Percentiles rank a stretch among this genome's conserved stretches.
phyloP scores from a whole-genome alignment of 2,888 invertebrate species.

The Dynastes tityus region DNA sequence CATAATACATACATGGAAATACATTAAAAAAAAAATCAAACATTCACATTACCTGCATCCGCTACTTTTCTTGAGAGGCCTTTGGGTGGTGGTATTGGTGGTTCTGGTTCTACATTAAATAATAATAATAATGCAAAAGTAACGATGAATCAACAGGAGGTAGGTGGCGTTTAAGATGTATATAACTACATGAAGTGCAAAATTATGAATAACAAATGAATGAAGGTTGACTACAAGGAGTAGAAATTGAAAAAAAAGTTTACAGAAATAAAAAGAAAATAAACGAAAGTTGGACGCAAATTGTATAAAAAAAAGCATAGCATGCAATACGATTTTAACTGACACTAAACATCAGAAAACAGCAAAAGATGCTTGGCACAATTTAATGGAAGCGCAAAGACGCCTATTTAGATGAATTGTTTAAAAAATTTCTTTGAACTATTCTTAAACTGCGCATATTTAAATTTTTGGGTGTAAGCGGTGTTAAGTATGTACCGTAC shows the following conservation, averaged over 20 bases:
- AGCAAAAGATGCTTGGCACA: too few relatives aligned
- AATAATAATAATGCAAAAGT: conserved; percentile 62
- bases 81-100: conserved; percentile 78
- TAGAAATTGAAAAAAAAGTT: too few relatives aligned
- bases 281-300: background rate
- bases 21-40: background rate
- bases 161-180: conserved; percentile 38
- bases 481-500: conserved; percentile 46
- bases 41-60: conserved; percentile 73
- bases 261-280: conserved; percentile 18
- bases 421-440: conserved; percentile 48
- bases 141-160: conserved; percentile 39
- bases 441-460: conserved; percentile 47
- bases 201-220: background rate
- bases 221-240: background rate
- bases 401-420: too few relatives aligned
- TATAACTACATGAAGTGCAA: conserved; percentile 42
- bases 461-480: conserved; percentile 25
- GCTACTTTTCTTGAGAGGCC: conserved; percentile 73
- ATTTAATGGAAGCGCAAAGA: too few relatives aligned
- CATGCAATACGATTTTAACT: background rate
- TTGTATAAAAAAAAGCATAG: background rate
- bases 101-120: conserved; percentile 74
- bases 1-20: too few relatives aligned
- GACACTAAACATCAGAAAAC: background rate